Evolutionary conservation across 1,140 invertebrate species (phyloP), one percentile per base, ranked within the genome.

Genomic region (Chlorops oryzae): DNA sequence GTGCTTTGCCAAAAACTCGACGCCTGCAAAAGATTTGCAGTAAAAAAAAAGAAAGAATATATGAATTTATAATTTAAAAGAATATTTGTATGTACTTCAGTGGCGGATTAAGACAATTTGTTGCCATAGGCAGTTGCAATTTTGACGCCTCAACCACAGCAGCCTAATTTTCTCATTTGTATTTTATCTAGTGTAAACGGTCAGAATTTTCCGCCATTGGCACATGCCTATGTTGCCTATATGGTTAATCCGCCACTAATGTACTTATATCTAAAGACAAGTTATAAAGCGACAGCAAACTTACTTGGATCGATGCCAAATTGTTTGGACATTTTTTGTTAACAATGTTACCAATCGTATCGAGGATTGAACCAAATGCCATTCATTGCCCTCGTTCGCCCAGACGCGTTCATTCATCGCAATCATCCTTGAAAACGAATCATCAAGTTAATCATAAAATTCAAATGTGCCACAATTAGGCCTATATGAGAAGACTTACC

Each of bases 361-460:
- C 22, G 82, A 81, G 1, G 81, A 83, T 69, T 82, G 79, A 45
- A 85, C 82, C 24, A 87, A 74, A 73, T 88, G 85, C 69, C 84
- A 83, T 72, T 89, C 85, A 61, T 88, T 85, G 17, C 85, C 84
- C 73, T 86, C 81, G 21, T 80, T 81, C 40, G 85, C 73, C 86
- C 86, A 89, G 50, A 82, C 80, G 50, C 84, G 77, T 61, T 87
- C 85, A 63, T 86, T 85, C 58, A 83, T 78, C 23, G 83, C 81
- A 58, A 85, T 80, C 76, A 85, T 75, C 66, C 85, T 63, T 28
- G 22, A 54, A 23, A 23, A 39, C n/a, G 15, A 5, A 41, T 41
- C 12, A 41, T 7, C 20, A 39, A 18, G 10, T 10, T 12, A 39
- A 7, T 9, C 18, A 12, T 39, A 39, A 39, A 39, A 39, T 17